Evolutionary conservation across 2,797 vertebrate genomes (phyloP).

Genomic region (Scleropages formosus): DNA sequence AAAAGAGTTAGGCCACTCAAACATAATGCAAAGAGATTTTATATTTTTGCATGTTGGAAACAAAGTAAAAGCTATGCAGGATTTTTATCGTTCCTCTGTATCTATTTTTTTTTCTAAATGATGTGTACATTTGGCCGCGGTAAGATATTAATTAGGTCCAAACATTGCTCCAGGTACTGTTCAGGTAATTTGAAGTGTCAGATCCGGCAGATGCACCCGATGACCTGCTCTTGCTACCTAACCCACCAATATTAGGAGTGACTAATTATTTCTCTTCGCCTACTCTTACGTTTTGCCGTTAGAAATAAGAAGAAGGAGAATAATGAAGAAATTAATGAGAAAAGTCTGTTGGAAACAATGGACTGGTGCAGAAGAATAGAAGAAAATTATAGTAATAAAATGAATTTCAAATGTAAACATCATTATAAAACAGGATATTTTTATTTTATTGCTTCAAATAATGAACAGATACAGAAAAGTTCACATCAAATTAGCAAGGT

Average conservation of each 20-base stretch:
- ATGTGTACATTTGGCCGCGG: conserved; percentile 67
- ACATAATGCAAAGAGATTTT: conserved; percentile 65
- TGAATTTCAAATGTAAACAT: conserved; percentile 25
- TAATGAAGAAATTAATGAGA: conserved; percentile 75
- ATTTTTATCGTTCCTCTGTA: conserved; percentile 55
- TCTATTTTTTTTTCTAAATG: conserved; percentile 64
- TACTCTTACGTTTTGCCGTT: conserved; percentile 64
- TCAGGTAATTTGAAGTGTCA: conserved; percentile 89
- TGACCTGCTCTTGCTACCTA: conserved; percentile 65
- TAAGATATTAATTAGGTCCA: conserved; percentile 88
- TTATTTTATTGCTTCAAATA: too few relatives aligned
- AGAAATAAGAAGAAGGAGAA: conserved; percentile 72
- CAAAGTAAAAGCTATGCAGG: conserved; percentile 26
- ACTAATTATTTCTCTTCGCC: conserved; percentile 84
- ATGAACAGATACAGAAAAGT: too few relatives aligned
- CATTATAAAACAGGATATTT: conserved; percentile 4
- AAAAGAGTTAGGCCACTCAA: conserved; percentile 69
- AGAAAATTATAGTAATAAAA: conserved; percentile 19
- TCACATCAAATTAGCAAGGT: too few relatives aligned
- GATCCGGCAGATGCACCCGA: conserved; percentile 64
- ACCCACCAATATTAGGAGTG: conserved; percentile 72
- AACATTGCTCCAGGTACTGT: conserved; percentile 81
- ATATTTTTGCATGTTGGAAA: conserved; percentile 61
- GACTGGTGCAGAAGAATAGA: conserved; percentile 51
- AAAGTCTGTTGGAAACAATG: conserved; percentile 61